Evolutionary conservation across 2,113 vertebrate species (phyloP).

Genomic region (Myiopsitta monachus): DNA sequence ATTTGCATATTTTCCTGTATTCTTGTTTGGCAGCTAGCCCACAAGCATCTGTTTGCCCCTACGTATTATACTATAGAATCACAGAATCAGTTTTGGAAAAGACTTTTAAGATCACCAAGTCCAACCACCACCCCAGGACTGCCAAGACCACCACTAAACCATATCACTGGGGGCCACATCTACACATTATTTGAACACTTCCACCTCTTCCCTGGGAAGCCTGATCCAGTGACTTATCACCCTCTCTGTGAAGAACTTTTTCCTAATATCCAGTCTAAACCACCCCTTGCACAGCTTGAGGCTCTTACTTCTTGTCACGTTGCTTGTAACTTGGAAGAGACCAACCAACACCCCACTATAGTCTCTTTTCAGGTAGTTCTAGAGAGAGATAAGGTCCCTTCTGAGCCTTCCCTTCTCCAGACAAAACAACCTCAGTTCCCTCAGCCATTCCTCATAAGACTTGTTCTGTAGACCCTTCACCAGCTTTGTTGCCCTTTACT

Average conservation of each 20-base stretch:
- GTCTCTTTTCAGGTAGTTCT: background rate
- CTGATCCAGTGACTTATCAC: background rate
- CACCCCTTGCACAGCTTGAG: background rate
- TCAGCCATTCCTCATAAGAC: background rate
- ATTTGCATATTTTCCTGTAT: background rate
- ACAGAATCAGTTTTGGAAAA: background rate
- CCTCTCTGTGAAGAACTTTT: background rate
- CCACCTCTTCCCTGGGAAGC: background rate
- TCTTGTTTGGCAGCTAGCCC: background rate
- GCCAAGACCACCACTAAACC: background rate
- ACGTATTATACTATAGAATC: background rate
- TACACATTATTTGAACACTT: background rate
- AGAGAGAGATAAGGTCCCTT: background rate
- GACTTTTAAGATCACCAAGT: background rate
- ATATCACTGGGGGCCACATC: background rate
- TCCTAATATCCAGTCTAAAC: background rate
- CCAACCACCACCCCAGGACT: background rate
- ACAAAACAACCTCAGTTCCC: background rate
- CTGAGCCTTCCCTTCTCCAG: background rate
- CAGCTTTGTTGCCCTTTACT: background rate
- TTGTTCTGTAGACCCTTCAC: background rate
- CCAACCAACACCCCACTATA: background rate
- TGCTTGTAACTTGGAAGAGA: background rate
- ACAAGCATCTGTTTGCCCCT: background rate
- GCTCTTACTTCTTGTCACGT: background rate